Conservation (phyloP, 2,888 invertebrate genomes). For the Vesta saturnalis region DNA sequence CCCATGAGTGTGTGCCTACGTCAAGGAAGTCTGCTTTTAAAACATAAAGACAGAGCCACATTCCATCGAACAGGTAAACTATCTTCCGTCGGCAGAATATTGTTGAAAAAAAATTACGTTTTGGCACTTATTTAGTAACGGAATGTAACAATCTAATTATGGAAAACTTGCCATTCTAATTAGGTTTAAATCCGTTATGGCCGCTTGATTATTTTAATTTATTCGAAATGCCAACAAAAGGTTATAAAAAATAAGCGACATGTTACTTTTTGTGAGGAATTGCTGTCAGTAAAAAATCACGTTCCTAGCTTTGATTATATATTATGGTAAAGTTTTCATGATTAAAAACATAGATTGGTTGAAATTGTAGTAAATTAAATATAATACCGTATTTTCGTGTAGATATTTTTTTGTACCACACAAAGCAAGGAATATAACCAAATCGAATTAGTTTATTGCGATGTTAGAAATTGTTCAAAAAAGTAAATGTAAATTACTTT, state of each 20-base stretch:
- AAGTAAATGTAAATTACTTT: too few relatives aligned
- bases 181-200: background rate
- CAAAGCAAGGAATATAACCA: too few relatives aligned
- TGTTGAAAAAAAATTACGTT: background rate
- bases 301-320: background rate
- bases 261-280: background rate
- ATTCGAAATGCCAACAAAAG: too few relatives aligned
- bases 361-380: too few relatives aligned
- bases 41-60: constrained; percentile 36
- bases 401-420: too few relatives aligned
- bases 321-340: background rate
- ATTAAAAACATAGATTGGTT: background rate
- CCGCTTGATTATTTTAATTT: background rate
- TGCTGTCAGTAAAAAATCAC: too few relatives aligned
- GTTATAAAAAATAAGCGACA: too few relatives aligned
- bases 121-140: background rate
- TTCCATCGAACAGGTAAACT: constrained; percentile 42
- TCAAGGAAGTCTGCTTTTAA: constrained; percentile 29
- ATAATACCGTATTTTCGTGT: too few relatives aligned
- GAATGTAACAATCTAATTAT: background rate
- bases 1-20: constrained; percentile 16
- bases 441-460: too few relatives aligned
- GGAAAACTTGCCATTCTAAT: background rate
- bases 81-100: constrained; percentile 30
- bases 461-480: too few relatives aligned